Conservation (phyloP, 2,797 vertebrate genomes). For the Poecilia wingei region DNA sequence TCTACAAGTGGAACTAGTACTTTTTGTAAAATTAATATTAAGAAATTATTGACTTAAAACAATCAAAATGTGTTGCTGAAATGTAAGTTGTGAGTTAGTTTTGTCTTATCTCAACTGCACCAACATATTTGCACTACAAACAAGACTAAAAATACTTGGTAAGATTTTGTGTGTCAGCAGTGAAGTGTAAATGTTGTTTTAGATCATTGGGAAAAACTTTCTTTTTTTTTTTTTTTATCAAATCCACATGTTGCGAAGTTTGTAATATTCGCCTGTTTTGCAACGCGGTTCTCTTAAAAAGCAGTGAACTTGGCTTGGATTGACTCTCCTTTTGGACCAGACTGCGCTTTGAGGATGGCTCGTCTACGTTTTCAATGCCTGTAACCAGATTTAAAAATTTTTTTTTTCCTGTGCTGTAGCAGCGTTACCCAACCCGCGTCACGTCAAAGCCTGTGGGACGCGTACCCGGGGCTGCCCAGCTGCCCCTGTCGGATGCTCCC, state of each 20-base stretch:
- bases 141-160: too few species aligned
- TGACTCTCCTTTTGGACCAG: background rate
- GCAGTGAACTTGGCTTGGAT: background rate
- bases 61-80: too few species aligned
- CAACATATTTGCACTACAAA: too few species aligned
- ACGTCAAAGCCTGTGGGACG: conserved; percentile 15
- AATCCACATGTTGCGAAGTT: background rate
- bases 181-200: background rate
- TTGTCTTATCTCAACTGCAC: too few species aligned
- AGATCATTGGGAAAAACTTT: background rate
- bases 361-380: background rate
- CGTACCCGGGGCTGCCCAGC: conserved; percentile 27
- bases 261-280: background rate
- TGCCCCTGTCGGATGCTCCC: conserved; percentile 30
- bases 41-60: too few species aligned
- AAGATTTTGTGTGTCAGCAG: too few species aligned
- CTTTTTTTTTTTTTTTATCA: too few species aligned
- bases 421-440: conserved; percentile 8
- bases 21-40: too few species aligned
- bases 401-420: background rate
- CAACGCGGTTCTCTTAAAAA: background rate
- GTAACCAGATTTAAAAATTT: background rate
- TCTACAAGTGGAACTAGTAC: too few species aligned
- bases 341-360: background rate
- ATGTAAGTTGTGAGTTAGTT: too few species aligned